These are phyloP conservation scores for Ricordea florida DNA, from an alignment of 92 coral and sea anemone species.

Conservation along the genomic window DNA sequence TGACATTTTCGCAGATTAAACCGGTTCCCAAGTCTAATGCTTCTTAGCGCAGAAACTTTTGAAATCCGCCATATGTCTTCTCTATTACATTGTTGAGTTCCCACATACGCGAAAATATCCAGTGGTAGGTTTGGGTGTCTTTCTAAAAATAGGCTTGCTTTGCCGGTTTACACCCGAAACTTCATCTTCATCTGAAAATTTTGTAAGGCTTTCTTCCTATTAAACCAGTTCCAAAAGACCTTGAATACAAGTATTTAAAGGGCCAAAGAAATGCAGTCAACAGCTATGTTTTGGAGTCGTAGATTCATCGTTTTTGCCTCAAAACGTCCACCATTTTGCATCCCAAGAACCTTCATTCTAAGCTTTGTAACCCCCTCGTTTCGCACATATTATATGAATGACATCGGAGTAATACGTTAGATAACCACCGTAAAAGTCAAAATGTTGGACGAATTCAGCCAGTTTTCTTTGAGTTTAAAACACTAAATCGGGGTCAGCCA, in stretches of 20 bases:
- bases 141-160: background rate
- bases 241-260: background rate
- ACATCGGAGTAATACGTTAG: background rate
- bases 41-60: background rate
- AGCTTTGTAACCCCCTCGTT: background rate
- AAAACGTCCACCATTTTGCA: background rate
- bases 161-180: background rate
- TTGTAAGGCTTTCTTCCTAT: background rate
- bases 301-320: background rate
- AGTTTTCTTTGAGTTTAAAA: no score
- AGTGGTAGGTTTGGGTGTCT: background rate
- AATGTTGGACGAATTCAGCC: no score
- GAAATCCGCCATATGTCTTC: background rate
- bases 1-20: no score
- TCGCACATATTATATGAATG: no score
- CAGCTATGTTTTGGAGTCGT: background rate
- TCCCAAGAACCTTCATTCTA: background rate
- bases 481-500: background rate
- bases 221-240: background rate
- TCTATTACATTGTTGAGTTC: background rate
- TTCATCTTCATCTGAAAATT: background rate
- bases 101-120: no score
- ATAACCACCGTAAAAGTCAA: background rate
- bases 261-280: background rate
- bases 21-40: background rate